Conservation (phyloP, 2,797 vertebrate species). For the Mormyrops attenuatus region DNA sequence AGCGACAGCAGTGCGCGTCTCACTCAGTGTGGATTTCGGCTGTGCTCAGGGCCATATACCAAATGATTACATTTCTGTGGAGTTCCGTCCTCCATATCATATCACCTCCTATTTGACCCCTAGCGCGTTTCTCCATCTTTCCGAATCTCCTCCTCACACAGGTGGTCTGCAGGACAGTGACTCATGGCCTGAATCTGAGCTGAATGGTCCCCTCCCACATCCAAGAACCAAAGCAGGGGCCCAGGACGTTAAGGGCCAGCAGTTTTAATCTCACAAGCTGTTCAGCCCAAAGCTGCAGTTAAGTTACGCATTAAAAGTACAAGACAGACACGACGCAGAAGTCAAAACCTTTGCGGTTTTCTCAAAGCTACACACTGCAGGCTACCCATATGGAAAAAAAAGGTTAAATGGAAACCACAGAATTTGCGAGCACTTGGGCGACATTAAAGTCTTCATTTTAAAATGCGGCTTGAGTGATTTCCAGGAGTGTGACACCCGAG, state of each 20-base stretch:
- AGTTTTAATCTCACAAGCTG: neutral
- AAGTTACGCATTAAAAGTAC: neutral
- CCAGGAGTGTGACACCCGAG: neutral
- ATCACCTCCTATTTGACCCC: neutral
- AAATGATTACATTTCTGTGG: neutral
- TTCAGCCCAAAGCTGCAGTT: neutral
- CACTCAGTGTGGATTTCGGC: neutral
- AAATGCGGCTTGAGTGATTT: neutral
- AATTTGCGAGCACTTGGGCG: neutral
- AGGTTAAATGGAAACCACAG: neutral
- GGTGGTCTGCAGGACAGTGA: neutral
- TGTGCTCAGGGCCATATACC: neutral
- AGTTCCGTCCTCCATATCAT: neutral
- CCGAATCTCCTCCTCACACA: neutral
- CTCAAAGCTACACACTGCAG: neutral
- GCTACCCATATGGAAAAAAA: neutral
- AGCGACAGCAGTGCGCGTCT: neutral
- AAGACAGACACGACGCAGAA: neutral
- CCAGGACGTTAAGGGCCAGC: neutral
- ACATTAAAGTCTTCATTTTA: neutral
- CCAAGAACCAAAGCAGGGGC: neutral
- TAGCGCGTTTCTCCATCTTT: neutral
- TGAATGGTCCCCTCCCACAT: neutral
- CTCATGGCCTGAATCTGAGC: neutral
- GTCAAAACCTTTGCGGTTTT: neutral